A percentile compares a stretch with the other conserved stretches of the same genome.
Conservation (phyloP, 2,888 invertebrate species). For the Trissoscelio sp. region DNA sequence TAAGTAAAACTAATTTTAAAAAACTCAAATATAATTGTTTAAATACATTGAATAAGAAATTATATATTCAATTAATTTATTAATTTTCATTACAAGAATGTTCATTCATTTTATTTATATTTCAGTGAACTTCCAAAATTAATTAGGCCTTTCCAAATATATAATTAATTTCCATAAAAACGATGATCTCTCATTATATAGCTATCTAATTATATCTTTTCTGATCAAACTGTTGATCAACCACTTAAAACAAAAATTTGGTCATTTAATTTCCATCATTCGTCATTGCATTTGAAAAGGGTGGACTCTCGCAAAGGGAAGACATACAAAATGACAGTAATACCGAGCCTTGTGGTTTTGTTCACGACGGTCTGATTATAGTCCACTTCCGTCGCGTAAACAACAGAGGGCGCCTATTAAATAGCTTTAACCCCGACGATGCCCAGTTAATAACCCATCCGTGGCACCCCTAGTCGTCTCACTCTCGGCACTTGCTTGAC, state of each 20-base stretch:
- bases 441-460: slow-evolving; percentile 43
- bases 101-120: no score
- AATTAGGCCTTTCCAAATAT: no score
- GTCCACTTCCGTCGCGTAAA: slow-evolving; percentile 80
- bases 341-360: slow-evolving; percentile 81
- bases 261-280: slow-evolving; percentile 49
- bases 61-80: no score
- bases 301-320: slow-evolving; percentile 41
- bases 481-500: slow-evolving; percentile 31
- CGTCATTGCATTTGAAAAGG: slow-evolving; percentile 17
- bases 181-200: no score
- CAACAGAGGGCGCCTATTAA: slow-evolving; percentile 78
- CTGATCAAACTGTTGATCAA: no score
- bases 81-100: no score
- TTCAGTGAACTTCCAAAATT: no score
- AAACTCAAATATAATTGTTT: no score
- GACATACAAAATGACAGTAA: slow-evolving; percentile 80
- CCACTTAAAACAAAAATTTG: neutral
- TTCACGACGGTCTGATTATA: slow-evolving; percentile 81
- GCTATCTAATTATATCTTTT: no score
- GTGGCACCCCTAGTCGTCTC: slow-evolving; percentile 22
- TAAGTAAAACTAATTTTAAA: no score
- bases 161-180: no score
- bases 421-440: slow-evolving; percentile 74
- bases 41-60: no score